A percentile compares a stretch with the other conserved stretches of the same genome.
phyloP scores from a whole-genome alignment of 2,113 vertebrate genomes.

The Upupa epops region DNA sequence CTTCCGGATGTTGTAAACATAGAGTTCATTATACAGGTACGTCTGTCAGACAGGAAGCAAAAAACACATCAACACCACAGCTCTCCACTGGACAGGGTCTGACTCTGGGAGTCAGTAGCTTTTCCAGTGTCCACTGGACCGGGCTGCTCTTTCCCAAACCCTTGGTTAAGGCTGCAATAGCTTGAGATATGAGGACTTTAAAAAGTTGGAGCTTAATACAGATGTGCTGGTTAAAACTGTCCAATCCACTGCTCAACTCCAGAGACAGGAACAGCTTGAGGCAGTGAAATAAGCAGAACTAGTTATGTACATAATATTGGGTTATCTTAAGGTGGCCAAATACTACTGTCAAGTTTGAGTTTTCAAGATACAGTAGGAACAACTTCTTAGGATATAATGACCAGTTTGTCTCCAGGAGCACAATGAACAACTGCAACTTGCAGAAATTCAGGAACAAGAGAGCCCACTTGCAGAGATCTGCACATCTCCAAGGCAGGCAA shows the following conservation, averaged over 20 bases:
- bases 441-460: background rate
- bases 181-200: fast-evolving
- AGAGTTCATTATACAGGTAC: constrained; percentile 90
- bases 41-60: constrained; percentile 76
- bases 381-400: background rate
- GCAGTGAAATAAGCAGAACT: background rate
- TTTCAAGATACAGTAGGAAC: background rate
- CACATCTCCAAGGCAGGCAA: background rate
- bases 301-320: background rate
- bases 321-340: background rate
- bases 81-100: background rate
- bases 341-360: background rate
- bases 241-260: background rate
- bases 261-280: background rate
- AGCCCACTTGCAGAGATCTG: background rate
- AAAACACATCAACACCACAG: background rate
- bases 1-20: constrained; percentile 91
- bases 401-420: background rate
- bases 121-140: background rate
- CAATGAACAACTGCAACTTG: background rate
- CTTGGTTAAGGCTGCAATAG: background rate
- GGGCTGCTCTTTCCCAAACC: background rate
- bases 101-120: background rate
- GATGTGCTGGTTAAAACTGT: background rate
- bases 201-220: background rate